These are phyloP conservation scores for Gobio gobio DNA, from an alignment of 2,113 vertebrate species.

Conservation along the genomic window DNA sequence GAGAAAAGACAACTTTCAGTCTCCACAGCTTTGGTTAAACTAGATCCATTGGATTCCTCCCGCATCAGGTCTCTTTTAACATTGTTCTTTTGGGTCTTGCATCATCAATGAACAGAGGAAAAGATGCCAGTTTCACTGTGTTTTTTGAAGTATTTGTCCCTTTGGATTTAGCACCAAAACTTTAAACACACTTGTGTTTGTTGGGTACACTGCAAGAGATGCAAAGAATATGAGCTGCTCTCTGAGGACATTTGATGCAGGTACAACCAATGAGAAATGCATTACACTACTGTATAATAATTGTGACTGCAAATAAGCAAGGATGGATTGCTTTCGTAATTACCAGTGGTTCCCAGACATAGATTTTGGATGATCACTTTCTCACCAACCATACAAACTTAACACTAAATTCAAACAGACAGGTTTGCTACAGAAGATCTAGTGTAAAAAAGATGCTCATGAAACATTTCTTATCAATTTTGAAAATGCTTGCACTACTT, in stretches of 20 bases:
- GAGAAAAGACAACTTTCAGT: neutral
- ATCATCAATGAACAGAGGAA: constrained; percentile 1
- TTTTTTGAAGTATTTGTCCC: constrained; percentile 9
- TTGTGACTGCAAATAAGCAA: neutral
- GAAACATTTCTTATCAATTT: neutral
- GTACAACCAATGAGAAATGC: neutral
- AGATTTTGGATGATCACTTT: neutral
- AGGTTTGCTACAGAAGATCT: neutral
- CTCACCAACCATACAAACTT: neutral
- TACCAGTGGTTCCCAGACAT: neutral
- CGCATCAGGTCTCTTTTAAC: neutral
- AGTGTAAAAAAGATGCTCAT: neutral
- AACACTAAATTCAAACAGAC: neutral
- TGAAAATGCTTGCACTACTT: neutral
- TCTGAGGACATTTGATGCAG: neutral
- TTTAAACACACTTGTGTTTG: neutral
- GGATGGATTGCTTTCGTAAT: neutral
- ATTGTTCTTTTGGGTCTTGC: neutral
- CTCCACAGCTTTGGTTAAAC: neutral
- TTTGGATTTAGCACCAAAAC: constrained; percentile 5
- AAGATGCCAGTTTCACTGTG: neutral
- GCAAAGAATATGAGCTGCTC: constrained; percentile 3
- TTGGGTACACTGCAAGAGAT: neutral
- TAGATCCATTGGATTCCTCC: neutral
- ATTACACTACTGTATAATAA: neutral